Evolutionary conservation across 2,888 invertebrate species (phyloP).

Genomic region (Erpobdella octoculata): DNA sequence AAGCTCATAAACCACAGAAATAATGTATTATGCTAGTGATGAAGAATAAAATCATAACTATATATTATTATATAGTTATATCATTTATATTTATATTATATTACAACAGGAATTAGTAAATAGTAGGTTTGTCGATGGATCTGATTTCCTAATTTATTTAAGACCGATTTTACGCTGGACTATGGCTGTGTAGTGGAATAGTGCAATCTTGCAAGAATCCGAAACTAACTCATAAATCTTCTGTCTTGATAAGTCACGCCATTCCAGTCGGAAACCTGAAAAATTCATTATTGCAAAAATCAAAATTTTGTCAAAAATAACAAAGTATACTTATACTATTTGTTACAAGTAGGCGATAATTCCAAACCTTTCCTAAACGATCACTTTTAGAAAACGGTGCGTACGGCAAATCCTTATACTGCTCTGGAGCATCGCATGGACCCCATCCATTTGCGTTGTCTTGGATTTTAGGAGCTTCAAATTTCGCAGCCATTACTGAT

Average conservation of each 20-base stretch:
- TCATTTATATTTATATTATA: no score
- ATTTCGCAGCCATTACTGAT: constrained; percentile 33
- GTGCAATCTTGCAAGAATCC: no score
- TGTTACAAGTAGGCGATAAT: not conserved
- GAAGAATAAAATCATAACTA: no score
- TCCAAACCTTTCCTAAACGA: constrained; percentile 80
- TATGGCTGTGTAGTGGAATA: no score
- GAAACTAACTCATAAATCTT: constrained; percentile 64
- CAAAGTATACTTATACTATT: not conserved
- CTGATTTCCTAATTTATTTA: no score
- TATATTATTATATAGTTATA: no score
- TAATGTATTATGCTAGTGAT: no score
- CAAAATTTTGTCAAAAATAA: not conserved
- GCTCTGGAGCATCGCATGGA: constrained; percentile 84
- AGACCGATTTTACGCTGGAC: no score
- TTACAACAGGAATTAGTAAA: no score
- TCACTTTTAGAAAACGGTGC: constrained; percentile 98
- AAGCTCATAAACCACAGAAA: no score
- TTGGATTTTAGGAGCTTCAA: constrained; percentile 49
- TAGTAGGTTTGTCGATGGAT: no score
- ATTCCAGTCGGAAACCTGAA: constrained; percentile 86
- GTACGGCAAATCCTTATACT: constrained; percentile 92
- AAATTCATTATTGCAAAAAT: constrained; percentile 13
- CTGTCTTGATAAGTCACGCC: constrained; percentile 84
- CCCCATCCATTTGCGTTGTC: constrained; percentile 84